Evolutionary conservation across 2,797 vertebrate genomes (phyloP), one percentile per base, ranked within the genome.

Genomic region (Phalloptychus januarius): DNA sequence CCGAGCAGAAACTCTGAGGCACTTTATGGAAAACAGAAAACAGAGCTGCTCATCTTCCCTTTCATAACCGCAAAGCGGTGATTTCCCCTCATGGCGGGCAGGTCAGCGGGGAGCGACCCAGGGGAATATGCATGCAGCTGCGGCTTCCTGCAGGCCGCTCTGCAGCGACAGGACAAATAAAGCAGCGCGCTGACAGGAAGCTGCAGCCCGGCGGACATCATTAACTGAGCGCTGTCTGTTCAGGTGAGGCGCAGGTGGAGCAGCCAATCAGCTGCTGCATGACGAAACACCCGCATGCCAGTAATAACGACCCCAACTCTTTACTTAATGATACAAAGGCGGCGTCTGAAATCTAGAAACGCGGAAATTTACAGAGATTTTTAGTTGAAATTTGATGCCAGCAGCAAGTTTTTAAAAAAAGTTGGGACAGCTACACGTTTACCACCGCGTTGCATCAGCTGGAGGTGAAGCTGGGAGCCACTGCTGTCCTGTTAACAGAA

Each of bases 151-250:
- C 44, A 1, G 45, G 5, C 61, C 31, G 33, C 40, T 42, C 33
- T 71, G 72, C 74, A 74, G 63, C 69, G 52, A 0, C 25, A 71
- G 40, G 42, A 82, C 1, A 12, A 48, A 67, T 40, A 79, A 83
- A 76, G 77, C 71, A 6, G 45, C 38, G 38, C 15, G 85, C 79
- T 86, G 91, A 92, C 85, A 84, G 81, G 54, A 69, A 0, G 76
- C 65, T 72, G 75, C 80, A n/a, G n/a, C n/a, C 78, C 70, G 74
- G 77, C 80, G 86, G 85, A 84, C 83, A 75, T 89, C 85, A 72
- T 91, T 88, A 89, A 75, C 61, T 72, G 76, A 85, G 72, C 2
- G 20, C 63, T 25, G 45, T 28, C 50, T 78, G 33, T 70, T 50
- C 61, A 77, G 81, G 42, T 73, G 18, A 28, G 63, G 78, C 38